Percentiles rank a stretch among this genome's conserved stretches.
phyloP scores from a whole-genome alignment of 92 coral and sea anemone species.

The Epizoanthus stellaris region DNA sequence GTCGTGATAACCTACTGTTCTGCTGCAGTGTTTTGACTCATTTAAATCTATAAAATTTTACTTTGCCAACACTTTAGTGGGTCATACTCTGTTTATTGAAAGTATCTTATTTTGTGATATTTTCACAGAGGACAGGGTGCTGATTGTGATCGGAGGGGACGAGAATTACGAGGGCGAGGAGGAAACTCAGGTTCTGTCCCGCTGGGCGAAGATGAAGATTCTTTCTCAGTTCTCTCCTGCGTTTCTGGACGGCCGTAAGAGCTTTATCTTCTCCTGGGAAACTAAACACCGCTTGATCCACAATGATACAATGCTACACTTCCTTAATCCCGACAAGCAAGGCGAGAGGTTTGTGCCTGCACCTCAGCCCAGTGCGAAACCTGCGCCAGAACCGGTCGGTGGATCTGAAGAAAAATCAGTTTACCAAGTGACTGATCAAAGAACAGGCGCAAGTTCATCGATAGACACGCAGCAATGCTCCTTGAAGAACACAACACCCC shows the following conservation, averaged over 20 bases:
- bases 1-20: no score
- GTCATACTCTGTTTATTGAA: no score
- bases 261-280: conserved; percentile 53
- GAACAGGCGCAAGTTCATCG: no score
- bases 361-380: no score
- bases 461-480: no score
- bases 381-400: no score
- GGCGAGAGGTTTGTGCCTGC: conserved; percentile 25
- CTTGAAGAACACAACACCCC: no score
- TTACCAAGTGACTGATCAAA: no score
- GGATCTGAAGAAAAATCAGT: no score
- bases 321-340: conserved; percentile 16
- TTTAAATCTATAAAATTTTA: no score
- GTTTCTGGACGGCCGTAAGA: conserved; percentile 46
- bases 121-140: conserved; percentile 30
- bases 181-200: conserved; percentile 17
- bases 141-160: conserved; percentile 56
- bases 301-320: conserved; percentile 48
- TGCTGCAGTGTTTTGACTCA: no score
- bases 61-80: no score
- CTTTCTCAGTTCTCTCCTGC: conserved; percentile 33
- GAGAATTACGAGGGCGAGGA: conserved; percentile 39
- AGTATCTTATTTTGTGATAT: not conserved
- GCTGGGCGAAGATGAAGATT: conserved; percentile 43
- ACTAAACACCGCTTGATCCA: conserved; percentile 34